These are phyloP conservation scores for Phasianus colchicus DNA, from an alignment of 2,113 vertebrate species.

Conservation along the genomic window DNA sequence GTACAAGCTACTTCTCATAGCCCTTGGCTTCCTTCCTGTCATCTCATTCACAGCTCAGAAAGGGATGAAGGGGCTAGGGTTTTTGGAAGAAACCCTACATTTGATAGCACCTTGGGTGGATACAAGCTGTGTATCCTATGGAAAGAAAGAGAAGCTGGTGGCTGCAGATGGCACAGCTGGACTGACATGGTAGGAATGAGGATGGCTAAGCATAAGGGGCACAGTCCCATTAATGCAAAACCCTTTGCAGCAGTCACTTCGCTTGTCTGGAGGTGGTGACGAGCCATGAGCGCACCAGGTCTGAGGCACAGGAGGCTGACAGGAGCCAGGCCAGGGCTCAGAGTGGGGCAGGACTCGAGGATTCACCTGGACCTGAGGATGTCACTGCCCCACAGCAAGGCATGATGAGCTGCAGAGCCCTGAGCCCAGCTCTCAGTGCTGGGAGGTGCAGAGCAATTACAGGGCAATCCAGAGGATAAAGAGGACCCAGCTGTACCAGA, in stretches of 20 bases:
- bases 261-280: not conserved
- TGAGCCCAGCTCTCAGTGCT: not conserved
- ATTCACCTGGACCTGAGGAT: not conserved
- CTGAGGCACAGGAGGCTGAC: not conserved
- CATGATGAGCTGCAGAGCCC: not conserved
- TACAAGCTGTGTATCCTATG: constrained; percentile 41
- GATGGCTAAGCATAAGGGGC: not conserved
- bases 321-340: not conserved
- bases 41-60: constrained; percentile 49
- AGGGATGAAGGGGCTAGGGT: constrained; percentile 8
- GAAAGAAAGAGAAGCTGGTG: constrained; percentile 44
- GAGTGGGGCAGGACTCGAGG: not conserved
- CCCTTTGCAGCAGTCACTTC: not conserved
- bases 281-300: not conserved
- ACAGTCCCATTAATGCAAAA: not conserved
- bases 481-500: not conserved
- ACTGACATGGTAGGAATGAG: not conserved
- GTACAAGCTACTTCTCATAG: not conserved
- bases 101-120: constrained; percentile 57
- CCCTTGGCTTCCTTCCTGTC: not conserved
- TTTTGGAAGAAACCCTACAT: constrained; percentile 51
- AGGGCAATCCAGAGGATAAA: not conserved
- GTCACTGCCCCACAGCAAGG: not conserved
- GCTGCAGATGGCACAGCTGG: not conserved
- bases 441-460: not conserved